Evolutionary conservation across 2,888 invertebrate genomes (phyloP), one percentile per base, ranked within the genome.

Genomic region (Drepana falcataria): DNA sequence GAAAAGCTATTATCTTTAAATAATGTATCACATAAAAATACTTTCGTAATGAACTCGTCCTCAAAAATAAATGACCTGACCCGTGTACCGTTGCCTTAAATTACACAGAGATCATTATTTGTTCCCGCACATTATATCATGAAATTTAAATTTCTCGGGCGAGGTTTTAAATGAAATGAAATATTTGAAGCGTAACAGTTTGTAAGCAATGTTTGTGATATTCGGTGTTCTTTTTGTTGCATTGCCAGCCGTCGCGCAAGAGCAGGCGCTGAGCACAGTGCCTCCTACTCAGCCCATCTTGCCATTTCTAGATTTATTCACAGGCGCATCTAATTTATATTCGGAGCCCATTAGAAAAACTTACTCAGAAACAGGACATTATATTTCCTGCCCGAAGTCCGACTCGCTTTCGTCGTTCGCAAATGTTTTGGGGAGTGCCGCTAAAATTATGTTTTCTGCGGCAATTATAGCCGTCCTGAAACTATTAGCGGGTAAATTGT

Each of bases 381-480:
- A 79, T 57, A 73, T 81, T 47, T 81, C 87, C 51, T 89, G 88
- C 59, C 84, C 85, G 35, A 85, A 86, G 62, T 63, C 80, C 5
- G 89, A 91, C 60, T 76, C 80, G 2, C 73, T 89, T 35, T 79
- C 86, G 37, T 82, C 87, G 5, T 81, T 89, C 54, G 90, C 91
- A 3, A 89, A 82, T 64, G 69, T 89, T 54, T 63, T 91, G 53
- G 84, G 84, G 3, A 91, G 86, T 62, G 87, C 88, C 47, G 89
- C 90, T 4, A 91, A 91, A 69, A 90, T 91, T 54, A 81, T 91
- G 83, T 65, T 91, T 59, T 87, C 91, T 2, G 84, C 80, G 35
- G 84, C 88, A 48, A 75, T 85, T 51, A 87, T 91, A 58, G 76
- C 82, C 35, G 74, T 89, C 58, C 61, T 91, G 35, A 91, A 91